phyloP scores from a whole-genome alignment of 2,113 vertebrate species.

The Zingel zingel region DNA sequence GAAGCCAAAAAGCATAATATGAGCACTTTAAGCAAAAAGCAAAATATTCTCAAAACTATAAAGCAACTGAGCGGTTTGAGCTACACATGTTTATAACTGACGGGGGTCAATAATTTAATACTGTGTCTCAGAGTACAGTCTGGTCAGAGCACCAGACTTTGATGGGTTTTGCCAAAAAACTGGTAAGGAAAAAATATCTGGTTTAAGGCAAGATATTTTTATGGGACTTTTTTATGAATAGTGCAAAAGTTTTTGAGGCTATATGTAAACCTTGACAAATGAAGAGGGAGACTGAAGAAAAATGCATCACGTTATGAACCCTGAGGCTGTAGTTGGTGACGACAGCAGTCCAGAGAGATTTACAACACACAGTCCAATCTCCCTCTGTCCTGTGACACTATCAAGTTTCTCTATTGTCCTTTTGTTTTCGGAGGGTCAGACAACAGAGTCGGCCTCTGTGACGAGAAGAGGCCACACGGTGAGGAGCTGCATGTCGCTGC shows the following conservation, averaged over 20 bases:
- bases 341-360: conserved; percentile 19
- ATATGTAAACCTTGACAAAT: background rate
- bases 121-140: background rate
- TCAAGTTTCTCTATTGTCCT: conserved; percentile 44
- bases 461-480: conserved; percentile 5
- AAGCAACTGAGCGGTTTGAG: background rate
- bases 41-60: background rate
- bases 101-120: background rate
- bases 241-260: background rate
- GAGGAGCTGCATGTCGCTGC: conserved; percentile 22
- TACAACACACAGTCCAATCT: conserved; percentile 25
- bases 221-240: background rate
- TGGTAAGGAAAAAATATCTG: background rate
- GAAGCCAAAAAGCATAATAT: too few species aligned
- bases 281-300: background rate
- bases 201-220: background rate
- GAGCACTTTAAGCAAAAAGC: background rate
- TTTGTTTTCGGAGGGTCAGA: conserved; percentile 53
- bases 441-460: conserved; percentile 44
- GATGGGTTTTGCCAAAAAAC: background rate
- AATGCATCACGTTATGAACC: background rate
- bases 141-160: background rate
- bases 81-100: background rate
- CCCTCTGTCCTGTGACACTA: conserved; percentile 23
- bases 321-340: conserved; percentile 7